These are phyloP conservation scores for Epizoanthus ramosus DNA, from an alignment of 92 coral and sea anemone genomes.

Conservation along the genomic window DNA sequence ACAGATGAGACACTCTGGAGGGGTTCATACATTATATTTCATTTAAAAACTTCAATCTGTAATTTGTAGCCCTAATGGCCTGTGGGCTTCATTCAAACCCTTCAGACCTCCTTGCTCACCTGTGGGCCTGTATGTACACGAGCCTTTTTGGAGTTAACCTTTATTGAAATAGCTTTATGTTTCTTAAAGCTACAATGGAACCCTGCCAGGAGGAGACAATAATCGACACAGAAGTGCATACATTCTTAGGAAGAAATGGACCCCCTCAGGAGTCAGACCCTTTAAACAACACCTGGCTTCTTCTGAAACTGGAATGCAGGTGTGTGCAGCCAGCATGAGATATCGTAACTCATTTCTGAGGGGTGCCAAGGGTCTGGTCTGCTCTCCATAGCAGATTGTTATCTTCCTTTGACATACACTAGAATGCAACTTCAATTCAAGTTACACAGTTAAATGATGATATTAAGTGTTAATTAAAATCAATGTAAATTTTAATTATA, in stretches of 20 bases:
- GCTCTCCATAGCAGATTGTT: conserved; percentile 13
- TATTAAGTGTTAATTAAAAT: too few species aligned
- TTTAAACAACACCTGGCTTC: conserved; percentile 84
- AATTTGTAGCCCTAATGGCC: too few species aligned
- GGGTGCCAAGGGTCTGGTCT: conserved; percentile 47
- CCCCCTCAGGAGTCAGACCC: conserved; percentile 89
- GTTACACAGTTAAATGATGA: too few species aligned
- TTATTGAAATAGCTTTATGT: conserved; percentile 14
- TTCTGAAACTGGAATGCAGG: conserved; percentile 85
- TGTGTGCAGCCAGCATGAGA: conserved; percentile 45
- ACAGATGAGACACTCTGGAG: too few species aligned
- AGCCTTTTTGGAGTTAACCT: too few species aligned
- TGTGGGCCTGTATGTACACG: too few species aligned
- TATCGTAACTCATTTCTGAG: conserved; percentile 35
- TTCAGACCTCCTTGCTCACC: too few species aligned
- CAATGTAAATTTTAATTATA: too few species aligned
- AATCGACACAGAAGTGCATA: conserved; percentile 68
- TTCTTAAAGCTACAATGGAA: conserved; percentile 80
- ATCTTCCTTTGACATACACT: conserved; percentile 4
- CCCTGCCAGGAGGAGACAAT: conserved; percentile 66
- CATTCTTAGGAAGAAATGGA: conserved; percentile 64
- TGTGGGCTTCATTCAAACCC: too few species aligned
- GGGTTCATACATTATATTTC: too few species aligned
- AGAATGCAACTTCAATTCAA: too few species aligned
- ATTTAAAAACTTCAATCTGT: too few species aligned